Percentiles rank a stretch among this genome's conserved stretches.
These are phyloP conservation scores for Paraescarpia echinospica DNA, from an alignment of 1,140 invertebrate genomes.

Conservation along the genomic window DNA sequence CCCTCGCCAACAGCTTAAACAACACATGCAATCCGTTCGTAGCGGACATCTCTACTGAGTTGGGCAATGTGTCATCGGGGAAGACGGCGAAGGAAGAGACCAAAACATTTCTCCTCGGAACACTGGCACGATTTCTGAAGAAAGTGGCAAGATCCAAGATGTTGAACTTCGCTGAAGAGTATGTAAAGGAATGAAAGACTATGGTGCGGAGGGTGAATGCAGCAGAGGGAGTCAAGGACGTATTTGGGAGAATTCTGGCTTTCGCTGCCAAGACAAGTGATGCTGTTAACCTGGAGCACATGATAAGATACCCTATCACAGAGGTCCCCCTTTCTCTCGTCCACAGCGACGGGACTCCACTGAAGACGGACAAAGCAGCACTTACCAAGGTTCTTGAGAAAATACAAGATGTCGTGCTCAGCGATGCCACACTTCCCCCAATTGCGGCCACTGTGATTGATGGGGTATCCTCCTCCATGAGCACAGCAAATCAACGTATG, in stretches of 20 bases:
- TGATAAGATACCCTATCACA: neutral
- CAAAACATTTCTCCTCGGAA: no score
- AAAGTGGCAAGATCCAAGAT: no score
- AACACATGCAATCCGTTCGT: no score
- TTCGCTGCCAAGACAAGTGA: neutral
- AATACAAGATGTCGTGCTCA: neutral
- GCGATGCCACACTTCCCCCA: neutral
- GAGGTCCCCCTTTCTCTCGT: neutral
- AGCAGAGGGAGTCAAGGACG: neutral
- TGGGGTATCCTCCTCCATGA: no score
- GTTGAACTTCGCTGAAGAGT: neutral
- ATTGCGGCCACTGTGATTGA: neutral
- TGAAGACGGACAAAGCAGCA: neutral
- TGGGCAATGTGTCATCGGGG: no score
- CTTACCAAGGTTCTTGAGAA: neutral
- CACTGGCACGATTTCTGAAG: no score
- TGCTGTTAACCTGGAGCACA: neutral
- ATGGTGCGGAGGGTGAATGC: neutral
- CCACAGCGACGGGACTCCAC: neutral
- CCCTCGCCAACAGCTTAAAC: no score
- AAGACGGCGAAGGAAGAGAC: no score
- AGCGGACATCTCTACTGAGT: no score
- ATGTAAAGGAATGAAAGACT: neutral
- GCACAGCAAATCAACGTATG: no score
- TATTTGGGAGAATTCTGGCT: neutral